Base-by-base conservation (phyloP, 2,113 vertebrate species). In the Garra rufa region DNA sequence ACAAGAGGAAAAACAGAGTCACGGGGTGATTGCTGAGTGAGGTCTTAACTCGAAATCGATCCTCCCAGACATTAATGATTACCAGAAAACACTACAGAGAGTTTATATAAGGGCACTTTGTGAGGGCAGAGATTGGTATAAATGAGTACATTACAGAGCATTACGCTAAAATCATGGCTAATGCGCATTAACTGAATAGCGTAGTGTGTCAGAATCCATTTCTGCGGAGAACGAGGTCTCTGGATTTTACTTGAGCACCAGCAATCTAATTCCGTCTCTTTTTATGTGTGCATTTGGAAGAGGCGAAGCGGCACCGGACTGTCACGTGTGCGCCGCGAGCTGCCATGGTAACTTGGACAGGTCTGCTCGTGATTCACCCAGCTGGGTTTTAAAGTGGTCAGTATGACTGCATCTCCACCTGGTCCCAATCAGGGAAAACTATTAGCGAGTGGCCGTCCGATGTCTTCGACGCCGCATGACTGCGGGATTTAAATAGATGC, bases 341-440 rank as follows among this genome's bases (percentile, higher is more conserved):
- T 61, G 50, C 79, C 76, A 85, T 83, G 69, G 82, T 57, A 78
- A 87, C 76, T 13, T 43, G 46, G 43, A 82, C 86, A 81, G 70
- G 70, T 55, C 48, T 63, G 21, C n/a, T 34, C 21, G 44, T 70
- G 59, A 80, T 80, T 48, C 76, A 26, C 83, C 44, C 63, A 41
- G 59, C 4, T 57, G 43, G 38, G 46, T 65, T 83, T 86, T 41
- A n/a, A 70, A 38, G 41, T n/a, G 34, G 46, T 67, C 69, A 26
- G 10, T 73, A 77, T 76, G 55, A 76, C 71, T 65, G 43, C 50
- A 44, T 59, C 28, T 34, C 30, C 71, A 70, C 71, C 70, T 76
- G 59, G 43, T 76, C 30, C n/a, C 19, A 77, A 78, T 84, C 75
- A 84, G 61, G 17, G 15, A 38, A 38, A 24, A 9, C 63, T 55